Base-by-base conservation (phyloP, 2,797 vertebrate genomes). In the Poeciliopsis gracilis region DNA sequence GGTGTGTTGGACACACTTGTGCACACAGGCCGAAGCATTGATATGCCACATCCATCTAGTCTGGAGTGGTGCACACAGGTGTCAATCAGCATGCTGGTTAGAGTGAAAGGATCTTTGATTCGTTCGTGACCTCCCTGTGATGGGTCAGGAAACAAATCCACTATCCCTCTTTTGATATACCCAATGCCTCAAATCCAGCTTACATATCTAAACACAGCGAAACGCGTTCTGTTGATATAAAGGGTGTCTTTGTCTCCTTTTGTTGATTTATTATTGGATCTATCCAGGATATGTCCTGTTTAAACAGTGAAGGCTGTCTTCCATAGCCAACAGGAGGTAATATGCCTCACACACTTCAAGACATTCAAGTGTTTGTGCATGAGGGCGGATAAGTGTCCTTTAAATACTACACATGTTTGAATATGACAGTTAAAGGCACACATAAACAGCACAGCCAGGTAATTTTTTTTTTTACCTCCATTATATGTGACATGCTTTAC, bases 61-160 rank as follows among this genome's bases (percentile, higher is more conserved):
- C 75, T 77, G 4, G 81, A n/a, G 81, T 18, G 30, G 81, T 13
- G 47, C 86, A 81, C 89, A 78, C 94, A 95, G 94, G 94, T 95
- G 94, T 91, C 93, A 91, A 90, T 94, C 94, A 93, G 91, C 90
- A 94, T 92, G 86, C 92, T 78, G 80, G 71, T 46, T 85, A 57
- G 79, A 90, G 90, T 91, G 86, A 90, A 88, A 88, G 89, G 72
- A 79, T 82, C 92, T 85, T 90, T 90, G 81, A 90, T 87, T 81
- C 71, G 2, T 78, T 84, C 77, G 79, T 38, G 90, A 25, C 51
- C 69, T 77, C 73, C 1, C 59, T 73, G 81, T 69, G 20, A 80
- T 4, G 11, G 75, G 46, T 79, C 79, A 77, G 67, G 33, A 71
- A 53, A 80, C 57, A 51, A 69, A 73, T 28, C 69, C 55, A 1